A percentile compares a stretch with the other conserved stretches of the same genome.
Evolutionary conservation across 2,888 invertebrate species (phyloP).

Genomic region (Leptopilina syphax): DNA sequence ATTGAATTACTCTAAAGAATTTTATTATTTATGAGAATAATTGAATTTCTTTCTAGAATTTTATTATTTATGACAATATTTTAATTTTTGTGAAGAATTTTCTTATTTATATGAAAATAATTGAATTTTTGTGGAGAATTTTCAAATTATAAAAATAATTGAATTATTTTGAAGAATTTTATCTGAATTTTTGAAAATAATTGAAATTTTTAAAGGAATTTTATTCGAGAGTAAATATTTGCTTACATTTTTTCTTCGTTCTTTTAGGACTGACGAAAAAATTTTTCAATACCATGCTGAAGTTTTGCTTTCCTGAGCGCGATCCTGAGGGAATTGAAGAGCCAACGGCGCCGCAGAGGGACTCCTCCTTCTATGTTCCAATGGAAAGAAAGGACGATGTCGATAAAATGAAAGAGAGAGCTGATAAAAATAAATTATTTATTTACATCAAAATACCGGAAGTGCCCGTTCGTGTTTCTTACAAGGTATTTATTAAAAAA

Average conservation of each 20-base stretch:
- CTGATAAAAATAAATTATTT: slow-evolving; percentile 98
- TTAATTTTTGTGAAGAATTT: no score
- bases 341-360: slow-evolving; percentile 80
- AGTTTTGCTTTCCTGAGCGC: slow-evolving; percentile 97
- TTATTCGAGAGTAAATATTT: background rate
- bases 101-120: no score
- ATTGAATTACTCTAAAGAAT: no score
- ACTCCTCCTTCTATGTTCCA: slow-evolving; percentile 93
- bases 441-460: slow-evolving; percentile 99
- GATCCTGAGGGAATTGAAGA: slow-evolving; percentile 90
- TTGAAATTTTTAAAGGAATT: background rate
- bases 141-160: no score
- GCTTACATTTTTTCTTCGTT: background rate
- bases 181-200: background rate
- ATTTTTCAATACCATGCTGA: slow-evolving; percentile 97
- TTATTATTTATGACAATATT: no score
- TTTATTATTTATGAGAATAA: no score
- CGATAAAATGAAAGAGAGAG: slow-evolving; percentile 98
- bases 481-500: slow-evolving; percentile 80
- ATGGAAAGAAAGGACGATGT: slow-evolving; percentile 94
- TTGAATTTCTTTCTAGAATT: no score
- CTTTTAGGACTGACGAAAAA: slow-evolving; percentile 91
- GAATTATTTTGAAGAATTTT: no score
- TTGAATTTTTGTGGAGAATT: no score
- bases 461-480: slow-evolving; percentile 94